phyloP scores from a whole-genome alignment of 2,888 invertebrate genomes.

The Fissipunctia ypsillon region DNA sequence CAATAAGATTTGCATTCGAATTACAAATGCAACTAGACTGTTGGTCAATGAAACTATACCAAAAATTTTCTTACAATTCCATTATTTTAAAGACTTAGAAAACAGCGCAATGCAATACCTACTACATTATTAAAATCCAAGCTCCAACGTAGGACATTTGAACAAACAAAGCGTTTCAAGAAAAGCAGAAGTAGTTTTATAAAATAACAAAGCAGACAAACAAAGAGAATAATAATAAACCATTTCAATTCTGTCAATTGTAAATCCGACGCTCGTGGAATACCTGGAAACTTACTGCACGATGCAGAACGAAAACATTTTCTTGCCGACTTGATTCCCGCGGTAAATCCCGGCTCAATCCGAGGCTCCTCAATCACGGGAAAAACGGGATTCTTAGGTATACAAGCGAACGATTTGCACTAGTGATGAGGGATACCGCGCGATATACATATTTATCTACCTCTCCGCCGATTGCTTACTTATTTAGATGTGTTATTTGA shows the following conservation, averaged over 20 bases:
- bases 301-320: constrained; percentile 72
- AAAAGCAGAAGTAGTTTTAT: constrained; percentile 14
- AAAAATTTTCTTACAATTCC: background rate
- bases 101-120: background rate
- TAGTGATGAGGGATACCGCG: constrained; percentile 55
- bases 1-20: background rate
- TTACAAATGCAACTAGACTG: background rate
- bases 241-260: constrained; percentile 75
- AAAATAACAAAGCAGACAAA: constrained; percentile 50
- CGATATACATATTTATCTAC: constrained; percentile 58
- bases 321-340: constrained; percentile 67
- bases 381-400: constrained; percentile 71
- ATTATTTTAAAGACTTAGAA: background rate
- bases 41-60: background rate
- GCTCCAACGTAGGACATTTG: background rate
- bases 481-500: constrained; percentile 45
- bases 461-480: constrained; percentile 50
- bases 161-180: constrained; percentile 14
- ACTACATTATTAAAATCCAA: background rate
- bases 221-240: constrained; percentile 66
- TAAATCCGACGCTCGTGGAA: constrained; percentile 68
- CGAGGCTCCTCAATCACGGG: constrained; percentile 75
- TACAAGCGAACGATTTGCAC: constrained; percentile 65
- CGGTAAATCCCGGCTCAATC: constrained; percentile 69
- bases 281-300: constrained; percentile 68